Percentiles rank a stretch among this genome's conserved stretches.
Conservation (phyloP, 2,888 invertebrate species). For the Tetragonula carbonaria region DNA sequence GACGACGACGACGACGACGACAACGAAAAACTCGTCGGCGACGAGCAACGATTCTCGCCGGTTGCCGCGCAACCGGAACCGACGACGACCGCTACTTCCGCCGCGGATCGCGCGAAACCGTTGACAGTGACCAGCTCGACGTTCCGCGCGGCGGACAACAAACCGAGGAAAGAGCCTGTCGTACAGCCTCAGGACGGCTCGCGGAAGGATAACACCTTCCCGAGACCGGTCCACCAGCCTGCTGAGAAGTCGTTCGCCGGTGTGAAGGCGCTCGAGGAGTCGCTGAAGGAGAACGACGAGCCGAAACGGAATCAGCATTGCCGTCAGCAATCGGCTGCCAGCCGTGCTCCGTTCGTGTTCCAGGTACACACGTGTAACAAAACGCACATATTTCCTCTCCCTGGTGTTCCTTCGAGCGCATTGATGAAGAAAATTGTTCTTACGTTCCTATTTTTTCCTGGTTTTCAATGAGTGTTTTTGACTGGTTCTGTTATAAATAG, state of each 20-base stretch:
- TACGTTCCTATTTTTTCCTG: no score
- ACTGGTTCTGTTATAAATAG: no score
- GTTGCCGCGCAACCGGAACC: background rate
- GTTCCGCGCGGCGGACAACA: constrained; percentile 70
- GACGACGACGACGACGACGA: no score
- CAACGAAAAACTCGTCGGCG: no score
- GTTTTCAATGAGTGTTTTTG: no score
- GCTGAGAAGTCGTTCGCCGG: constrained; percentile 60
- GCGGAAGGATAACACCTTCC: constrained; percentile 64
- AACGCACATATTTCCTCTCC: no score
- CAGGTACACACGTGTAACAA: constrained; percentile 62
- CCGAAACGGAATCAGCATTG: constrained; percentile 41
- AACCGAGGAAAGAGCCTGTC: constrained; percentile 23
- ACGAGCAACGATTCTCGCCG: constrained; percentile 1
- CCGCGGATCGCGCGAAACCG: constrained; percentile 68
- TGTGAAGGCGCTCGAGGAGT: constrained; percentile 52
- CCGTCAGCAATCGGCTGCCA: background rate
- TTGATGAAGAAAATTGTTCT: no score
- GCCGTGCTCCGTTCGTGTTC: constrained; percentile 63
- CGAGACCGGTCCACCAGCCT: constrained; percentile 61
- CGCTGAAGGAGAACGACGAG: constrained; percentile 63
- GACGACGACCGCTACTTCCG: background rate
- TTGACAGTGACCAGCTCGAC: constrained; percentile 82
- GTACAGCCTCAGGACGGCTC: constrained; percentile 52
- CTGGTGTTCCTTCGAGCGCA: no score